A percentile compares a stretch with the other conserved stretches of the same genome.
These are phyloP conservation scores for Drosophila navojoa DNA, from an alignment of 1,140 invertebrate species.

Conservation along the genomic window DNA sequence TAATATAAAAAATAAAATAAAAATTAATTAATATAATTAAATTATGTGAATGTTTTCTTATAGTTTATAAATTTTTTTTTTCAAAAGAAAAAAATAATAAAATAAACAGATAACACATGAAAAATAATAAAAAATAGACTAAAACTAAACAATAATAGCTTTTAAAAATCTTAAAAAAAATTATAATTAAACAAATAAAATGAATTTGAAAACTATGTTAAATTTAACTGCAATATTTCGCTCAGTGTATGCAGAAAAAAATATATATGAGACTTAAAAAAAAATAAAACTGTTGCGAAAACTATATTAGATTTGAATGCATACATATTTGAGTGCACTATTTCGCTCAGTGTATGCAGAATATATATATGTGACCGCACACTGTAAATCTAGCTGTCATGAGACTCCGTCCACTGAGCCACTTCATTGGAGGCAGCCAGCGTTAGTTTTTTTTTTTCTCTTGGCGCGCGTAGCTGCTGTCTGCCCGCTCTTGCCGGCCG, in stretches of 20 bases:
- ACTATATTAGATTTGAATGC: background rate
- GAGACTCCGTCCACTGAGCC: conserved; percentile 55
- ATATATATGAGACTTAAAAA: conserved; percentile 39
- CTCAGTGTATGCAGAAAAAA: conserved; percentile 36
- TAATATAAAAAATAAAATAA: no score
- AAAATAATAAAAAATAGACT: no score
- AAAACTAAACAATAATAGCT: no score
- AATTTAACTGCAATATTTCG: background rate
- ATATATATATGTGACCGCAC: conserved; percentile 57
- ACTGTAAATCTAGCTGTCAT: conserved; percentile 81
- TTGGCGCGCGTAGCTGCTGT: conserved; percentile 1
- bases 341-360: conserved; percentile 31
- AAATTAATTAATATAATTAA: no score
- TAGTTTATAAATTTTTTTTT: no score
- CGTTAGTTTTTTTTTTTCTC: conserved; percentile 2
- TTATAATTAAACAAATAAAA: no score
- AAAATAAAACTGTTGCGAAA: no score
- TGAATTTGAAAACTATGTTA: background rate
- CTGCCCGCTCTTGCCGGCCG: conserved; percentile 25
- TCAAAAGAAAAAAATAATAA: no score
- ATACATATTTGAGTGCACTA: background rate
- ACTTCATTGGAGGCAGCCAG: conserved; percentile 58
- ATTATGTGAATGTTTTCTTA: no score
- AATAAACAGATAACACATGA: no score
- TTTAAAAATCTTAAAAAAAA: no score